Percentiles rank a stretch among this genome's conserved stretches.
phyloP scores from a whole-genome alignment of 2,888 invertebrate species.

The Selenia dentaria region DNA sequence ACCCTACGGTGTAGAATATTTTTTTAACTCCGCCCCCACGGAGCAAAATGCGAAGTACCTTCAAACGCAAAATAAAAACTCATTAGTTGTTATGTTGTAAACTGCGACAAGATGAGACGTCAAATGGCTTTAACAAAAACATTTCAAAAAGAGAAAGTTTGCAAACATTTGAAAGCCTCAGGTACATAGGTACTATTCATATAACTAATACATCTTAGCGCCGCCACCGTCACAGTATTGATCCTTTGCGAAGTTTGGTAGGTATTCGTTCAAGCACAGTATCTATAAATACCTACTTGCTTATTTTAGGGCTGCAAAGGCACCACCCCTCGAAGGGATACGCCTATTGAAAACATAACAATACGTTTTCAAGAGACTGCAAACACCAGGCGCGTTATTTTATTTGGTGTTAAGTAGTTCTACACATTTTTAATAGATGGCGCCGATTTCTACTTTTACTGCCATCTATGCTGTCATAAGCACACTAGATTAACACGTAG shows the following conservation, averaged over 20 bases:
- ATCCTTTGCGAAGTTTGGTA: conserved; percentile 13
- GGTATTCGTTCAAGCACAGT: conserved; percentile 13
- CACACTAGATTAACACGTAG: conserved; percentile 4
- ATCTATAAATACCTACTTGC: conserved; percentile 44
- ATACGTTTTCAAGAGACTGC: conserved; percentile 22
- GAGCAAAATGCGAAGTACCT: too few species aligned
- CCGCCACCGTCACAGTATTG: conserved; percentile 8
- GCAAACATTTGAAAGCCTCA: too few species aligned
- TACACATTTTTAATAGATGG: conserved; percentile 47
- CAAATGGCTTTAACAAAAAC: too few species aligned
- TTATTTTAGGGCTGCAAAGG: conserved; percentile 46
- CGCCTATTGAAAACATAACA: conserved; percentile 48
- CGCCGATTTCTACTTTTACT: conserved; percentile 30
- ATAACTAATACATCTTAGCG: too few species aligned
- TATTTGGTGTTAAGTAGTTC: conserved; percentile 11
- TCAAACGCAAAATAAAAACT: too few species aligned
- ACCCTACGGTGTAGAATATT: too few species aligned
- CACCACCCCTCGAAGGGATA: conserved; percentile 60
- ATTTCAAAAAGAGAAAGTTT: too few species aligned
- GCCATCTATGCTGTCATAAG: conserved; percentile 45
- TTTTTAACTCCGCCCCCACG: too few species aligned
- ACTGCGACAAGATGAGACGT: too few species aligned
- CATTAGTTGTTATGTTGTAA: too few species aligned
- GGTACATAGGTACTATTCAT: too few species aligned
- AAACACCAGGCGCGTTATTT: conserved; percentile 7